A percentile compares a stretch with the other conserved stretches of the same genome.
phyloP scores from a whole-genome alignment of 2,113 vertebrate genomes.

The Elanus axillaris region DNA sequence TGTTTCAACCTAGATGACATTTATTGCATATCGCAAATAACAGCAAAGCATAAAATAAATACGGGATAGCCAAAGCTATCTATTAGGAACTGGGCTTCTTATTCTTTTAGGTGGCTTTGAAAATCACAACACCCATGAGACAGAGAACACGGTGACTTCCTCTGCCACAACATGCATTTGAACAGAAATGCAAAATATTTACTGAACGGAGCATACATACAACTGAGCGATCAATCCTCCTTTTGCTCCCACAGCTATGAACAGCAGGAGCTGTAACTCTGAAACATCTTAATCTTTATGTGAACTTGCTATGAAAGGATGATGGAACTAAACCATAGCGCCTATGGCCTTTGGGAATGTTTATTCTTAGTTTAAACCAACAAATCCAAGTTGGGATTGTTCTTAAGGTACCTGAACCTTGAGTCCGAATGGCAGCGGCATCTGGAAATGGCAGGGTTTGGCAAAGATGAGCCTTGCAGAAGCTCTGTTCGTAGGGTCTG shows the following conservation, averaged over 20 bases:
- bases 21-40: slow-evolving; percentile 12
- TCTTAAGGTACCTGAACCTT: background rate
- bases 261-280: background rate
- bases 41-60: slow-evolving; percentile 7
- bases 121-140: background rate
- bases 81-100: background rate
- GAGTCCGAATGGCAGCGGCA: background rate
- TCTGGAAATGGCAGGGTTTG: background rate
- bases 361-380: background rate
- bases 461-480: background rate
- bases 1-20: slow-evolving; percentile 3
- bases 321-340: background rate
- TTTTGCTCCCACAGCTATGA: background rate
- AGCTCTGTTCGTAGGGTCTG: background rate
- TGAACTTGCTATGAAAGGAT: background rate
- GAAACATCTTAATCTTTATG: background rate
- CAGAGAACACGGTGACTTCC: background rate
- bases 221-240: background rate
- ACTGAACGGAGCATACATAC: background rate
- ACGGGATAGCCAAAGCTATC: background rate
- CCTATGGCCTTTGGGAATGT: background rate
- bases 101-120: background rate
- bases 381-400: background rate
- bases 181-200: background rate
- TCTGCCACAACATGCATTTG: background rate